Conservation (phyloP, 2,797 vertebrate genomes). For the Avahi laniger region DNA sequence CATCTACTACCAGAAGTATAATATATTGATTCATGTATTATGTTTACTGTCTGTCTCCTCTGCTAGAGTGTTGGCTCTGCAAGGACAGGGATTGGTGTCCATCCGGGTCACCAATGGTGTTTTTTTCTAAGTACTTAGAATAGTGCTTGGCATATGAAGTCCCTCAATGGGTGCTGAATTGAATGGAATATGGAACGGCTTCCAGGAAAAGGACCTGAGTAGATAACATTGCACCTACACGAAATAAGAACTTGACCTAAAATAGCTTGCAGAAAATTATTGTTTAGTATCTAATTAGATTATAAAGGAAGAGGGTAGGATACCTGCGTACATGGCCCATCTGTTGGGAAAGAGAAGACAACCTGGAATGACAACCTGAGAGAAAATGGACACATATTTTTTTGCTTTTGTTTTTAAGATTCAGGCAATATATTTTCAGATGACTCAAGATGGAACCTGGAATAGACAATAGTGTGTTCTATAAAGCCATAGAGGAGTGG, state of each 20-base stretch:
- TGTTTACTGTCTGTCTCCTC: not conserved
- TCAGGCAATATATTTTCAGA: not conserved
- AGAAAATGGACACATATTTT: not conserved
- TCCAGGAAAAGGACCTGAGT: not conserved
- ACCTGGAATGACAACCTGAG: not conserved
- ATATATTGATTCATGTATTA: not conserved
- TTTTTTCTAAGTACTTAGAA: not conserved
- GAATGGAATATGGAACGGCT: not conserved
- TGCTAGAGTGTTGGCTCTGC: not conserved
- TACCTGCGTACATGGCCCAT: not conserved
- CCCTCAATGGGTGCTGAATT: not conserved
- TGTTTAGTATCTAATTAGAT: not conserved
- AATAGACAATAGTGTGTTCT: not conserved
- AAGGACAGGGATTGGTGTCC: not conserved
- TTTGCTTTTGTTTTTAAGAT: not conserved
- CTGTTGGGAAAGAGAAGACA: not conserved
- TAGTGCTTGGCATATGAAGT: not conserved
- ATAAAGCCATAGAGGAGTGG: not conserved
- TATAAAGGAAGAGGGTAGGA: not conserved
- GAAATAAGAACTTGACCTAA: constrained; percentile 15
- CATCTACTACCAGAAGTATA: not conserved
- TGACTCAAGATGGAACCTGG: not conserved
- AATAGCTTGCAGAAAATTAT: not conserved
- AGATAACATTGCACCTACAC: not conserved
- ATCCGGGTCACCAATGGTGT: not conserved